These are phyloP conservation scores for Dinocampus coccinellae DNA, from an alignment of 2,888 invertebrate genomes.

Conservation along the genomic window DNA sequence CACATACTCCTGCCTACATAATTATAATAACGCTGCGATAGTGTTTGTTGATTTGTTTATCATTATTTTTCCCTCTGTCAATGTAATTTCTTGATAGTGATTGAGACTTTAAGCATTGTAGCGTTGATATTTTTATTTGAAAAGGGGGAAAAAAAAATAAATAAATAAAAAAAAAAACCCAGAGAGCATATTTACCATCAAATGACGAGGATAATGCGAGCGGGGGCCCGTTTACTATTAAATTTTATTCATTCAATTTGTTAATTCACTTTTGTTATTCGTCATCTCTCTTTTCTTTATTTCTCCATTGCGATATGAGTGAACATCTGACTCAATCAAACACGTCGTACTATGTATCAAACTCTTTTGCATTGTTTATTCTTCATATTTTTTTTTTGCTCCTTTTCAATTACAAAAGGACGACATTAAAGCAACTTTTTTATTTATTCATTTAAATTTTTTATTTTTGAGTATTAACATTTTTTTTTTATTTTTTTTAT, in stretches of 20 bases:
- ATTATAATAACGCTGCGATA: constrained; percentile 65
- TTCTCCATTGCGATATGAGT: background rate
- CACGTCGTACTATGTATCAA: background rate
- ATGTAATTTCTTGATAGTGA: constrained; percentile 58
- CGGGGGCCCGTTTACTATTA: background rate
- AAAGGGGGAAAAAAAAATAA: too few species aligned
- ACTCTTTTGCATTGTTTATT: background rate
- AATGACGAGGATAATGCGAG: background rate
- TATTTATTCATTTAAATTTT: background rate
- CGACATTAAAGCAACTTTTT: background rate
- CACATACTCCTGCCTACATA: constrained; percentile 61
- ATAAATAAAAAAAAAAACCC: constrained; percentile 15
- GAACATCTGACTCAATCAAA: background rate
- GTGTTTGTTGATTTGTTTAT: constrained; percentile 33
- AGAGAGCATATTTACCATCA: constrained; percentile 39
- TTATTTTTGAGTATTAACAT: background rate
- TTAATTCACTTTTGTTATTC: background rate
- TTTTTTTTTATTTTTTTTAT: background rate
- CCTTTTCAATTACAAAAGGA: background rate
- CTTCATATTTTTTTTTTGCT: background rate
- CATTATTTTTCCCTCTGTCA: too few species aligned
- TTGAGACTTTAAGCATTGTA: constrained; percentile 64
- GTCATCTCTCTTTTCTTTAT: background rate
- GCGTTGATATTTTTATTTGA: constrained; percentile 50
- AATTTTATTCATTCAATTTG: background rate